phyloP scores from a whole-genome alignment of 1,140 invertebrate genomes.

The Medauroidea extradentata region DNA sequence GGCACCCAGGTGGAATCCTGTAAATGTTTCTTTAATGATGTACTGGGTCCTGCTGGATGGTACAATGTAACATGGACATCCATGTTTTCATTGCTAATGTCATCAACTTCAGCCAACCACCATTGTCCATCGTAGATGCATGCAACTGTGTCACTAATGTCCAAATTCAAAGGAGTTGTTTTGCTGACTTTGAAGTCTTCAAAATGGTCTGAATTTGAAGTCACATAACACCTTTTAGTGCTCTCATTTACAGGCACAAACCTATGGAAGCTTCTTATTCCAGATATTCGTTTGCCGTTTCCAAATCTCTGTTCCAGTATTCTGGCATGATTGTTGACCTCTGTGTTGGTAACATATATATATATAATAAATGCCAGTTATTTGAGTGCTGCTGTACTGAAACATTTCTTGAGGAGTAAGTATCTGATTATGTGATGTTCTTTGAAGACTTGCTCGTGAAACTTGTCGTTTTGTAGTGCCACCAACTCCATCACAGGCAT shows the following conservation, averaged over 20 bases:
- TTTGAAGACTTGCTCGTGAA: constrained; percentile 7
- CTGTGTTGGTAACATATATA: background rate
- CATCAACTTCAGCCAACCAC: too few species aligned
- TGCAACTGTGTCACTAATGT: too few species aligned
- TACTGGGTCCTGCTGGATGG: too few species aligned
- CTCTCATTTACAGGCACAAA: background rate
- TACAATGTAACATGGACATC: too few species aligned
- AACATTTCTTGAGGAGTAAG: constrained; percentile 1
- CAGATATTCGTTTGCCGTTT: background rate
- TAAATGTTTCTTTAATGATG: too few species aligned
- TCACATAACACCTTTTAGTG: too few species aligned
- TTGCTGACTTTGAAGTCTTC: too few species aligned
- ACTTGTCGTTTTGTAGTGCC: constrained; percentile 20
- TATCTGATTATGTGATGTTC: background rate
- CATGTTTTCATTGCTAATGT: too few species aligned
- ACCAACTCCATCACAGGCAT: constrained; percentile 29
- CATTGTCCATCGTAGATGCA: too few species aligned
- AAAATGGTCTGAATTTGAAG: too few species aligned
- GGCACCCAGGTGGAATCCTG: too few species aligned
- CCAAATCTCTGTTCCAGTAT: background rate
- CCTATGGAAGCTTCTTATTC: background rate
- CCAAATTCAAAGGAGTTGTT: too few species aligned
- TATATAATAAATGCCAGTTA: background rate
- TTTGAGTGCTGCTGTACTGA: background rate
- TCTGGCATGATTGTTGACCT: background rate